Percentiles rank a stretch among this genome's conserved stretches.
Conservation (phyloP, 2,888 invertebrate genomes). For the Acrobasis repandana region DNA sequence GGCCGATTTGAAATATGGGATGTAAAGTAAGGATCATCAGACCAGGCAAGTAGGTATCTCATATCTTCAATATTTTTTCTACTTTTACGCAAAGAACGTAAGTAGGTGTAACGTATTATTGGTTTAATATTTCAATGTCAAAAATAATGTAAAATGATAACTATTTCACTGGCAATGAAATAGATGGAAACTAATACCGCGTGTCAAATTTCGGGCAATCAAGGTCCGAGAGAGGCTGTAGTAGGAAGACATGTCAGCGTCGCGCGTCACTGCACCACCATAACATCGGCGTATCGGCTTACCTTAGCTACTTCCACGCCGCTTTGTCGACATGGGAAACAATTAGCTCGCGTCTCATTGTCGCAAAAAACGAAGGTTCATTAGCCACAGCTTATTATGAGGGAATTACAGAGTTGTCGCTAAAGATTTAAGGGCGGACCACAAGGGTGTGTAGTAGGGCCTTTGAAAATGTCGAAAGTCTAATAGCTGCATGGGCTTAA, state of each 20-base stretch:
- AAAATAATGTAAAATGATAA: neutral
- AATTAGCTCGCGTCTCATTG: constrained; percentile 2
- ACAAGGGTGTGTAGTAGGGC: constrained; percentile 6
- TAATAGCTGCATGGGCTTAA: too few relatives aligned
- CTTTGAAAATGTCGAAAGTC: neutral
- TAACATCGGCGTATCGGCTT: constrained; percentile 44
- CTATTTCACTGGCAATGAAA: neutral
- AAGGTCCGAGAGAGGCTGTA: constrained; percentile 46
- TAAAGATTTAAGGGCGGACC: neutral
- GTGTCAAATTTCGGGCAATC: constrained; percentile 48
- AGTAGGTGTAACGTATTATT: neutral
- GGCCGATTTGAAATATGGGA: too few relatives aligned
- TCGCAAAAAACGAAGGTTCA: neutral
- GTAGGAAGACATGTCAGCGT: constrained; percentile 31
- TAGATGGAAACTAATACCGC: constrained; percentile 4
- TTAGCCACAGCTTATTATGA: constrained; percentile 7
- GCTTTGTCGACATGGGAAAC: constrained; percentile 19
- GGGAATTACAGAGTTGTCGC: constrained; percentile 4
- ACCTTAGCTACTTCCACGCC: constrained; percentile 29
- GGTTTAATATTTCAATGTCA: constrained; percentile 1
- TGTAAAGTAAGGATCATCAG: too few relatives aligned
- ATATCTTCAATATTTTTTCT: too few relatives aligned
- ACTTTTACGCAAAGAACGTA: neutral
- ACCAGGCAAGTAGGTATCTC: too few relatives aligned
- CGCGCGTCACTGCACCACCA: constrained; percentile 30